Evolutionary conservation across 2,888 invertebrate genomes (phyloP), one percentile per base, ranked within the genome.

Genomic region (Eremobia ochroleuca): DNA sequence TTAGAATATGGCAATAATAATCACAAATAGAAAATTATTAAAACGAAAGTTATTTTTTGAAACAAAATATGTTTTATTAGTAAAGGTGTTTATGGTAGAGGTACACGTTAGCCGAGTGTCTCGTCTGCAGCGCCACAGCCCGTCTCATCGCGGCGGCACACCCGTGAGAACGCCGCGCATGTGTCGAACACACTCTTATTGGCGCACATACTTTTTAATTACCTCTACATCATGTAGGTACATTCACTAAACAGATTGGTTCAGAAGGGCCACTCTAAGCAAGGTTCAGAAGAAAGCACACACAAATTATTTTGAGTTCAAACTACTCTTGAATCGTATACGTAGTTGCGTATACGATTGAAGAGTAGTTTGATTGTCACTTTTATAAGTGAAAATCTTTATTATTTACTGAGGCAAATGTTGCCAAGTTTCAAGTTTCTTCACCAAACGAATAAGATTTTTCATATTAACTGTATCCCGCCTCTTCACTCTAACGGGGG

Each of bases 171-270:
- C 94, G 87, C 81, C 90, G 89, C 91, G 90, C 95, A 94, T 94
- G 90, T 95, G 95, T 91, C 86, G 92, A 92, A 91, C 95, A 94
- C 95, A 94, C 94, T 94, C 93, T 94, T 95, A 94, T 95, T 95
- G 94, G 94, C 94, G 93, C 83, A 91, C 92, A 91, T 91, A 92
- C 93, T 93, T 94, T 94, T 94, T 94, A 94, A 94, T 94, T 93
- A 94, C 92, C 92, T 91, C 88, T 91, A 82, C 84, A 85, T 87
- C 85, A 87, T 88, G 82, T 89, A 89, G 88, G 86, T 88, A 85
- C 49, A 40, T 15, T 28, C 18, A 74, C 58, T 1, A 1, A 37
- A 40, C 37, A 64, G 18, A 25, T 9, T 8, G 4, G 4, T n/a
- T 0, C 37, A 83, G 83, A 82, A 83, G 61, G 11, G 3, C 61